Conservation (phyloP, 2,888 invertebrate species). For the Horisme vitalbata region DNA sequence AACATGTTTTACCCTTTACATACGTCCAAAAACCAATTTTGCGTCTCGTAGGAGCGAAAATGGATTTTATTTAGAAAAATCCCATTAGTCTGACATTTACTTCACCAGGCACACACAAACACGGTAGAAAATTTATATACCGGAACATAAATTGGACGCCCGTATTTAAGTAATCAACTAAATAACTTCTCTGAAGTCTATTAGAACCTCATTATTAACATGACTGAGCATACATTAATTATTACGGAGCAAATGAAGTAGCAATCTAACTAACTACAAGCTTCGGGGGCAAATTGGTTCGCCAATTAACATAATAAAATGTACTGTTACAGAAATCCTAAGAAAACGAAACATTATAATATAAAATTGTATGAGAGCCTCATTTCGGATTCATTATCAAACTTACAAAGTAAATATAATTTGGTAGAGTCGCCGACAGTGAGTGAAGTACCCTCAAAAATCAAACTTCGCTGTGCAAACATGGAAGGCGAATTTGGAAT, state of each 20-base stretch:
- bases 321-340: no score
- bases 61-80: slow-evolving; percentile 27
- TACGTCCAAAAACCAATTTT: slow-evolving; percentile 32
- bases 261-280: neutral
- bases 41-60: slow-evolving; percentile 28
- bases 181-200: neutral
- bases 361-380: neutral
- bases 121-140: no score
- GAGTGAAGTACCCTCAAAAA: slow-evolving; percentile 17
- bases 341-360: slow-evolving; percentile 1
- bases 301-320: neutral
- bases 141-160: no score
- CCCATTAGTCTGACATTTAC: slow-evolving; percentile 2
- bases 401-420: slow-evolving; percentile 35
- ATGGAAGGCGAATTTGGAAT: slow-evolving; percentile 16
- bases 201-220: neutral
- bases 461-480: slow-evolving; percentile 18
- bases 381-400: slow-evolving; percentile 9
- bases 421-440: slow-evolving; percentile 26
- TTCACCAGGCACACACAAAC: no score
- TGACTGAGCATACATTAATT: neutral
- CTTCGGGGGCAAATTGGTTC: neutral
- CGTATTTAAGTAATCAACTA: no score
- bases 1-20: slow-evolving; percentile 19
- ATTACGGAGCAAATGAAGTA: neutral